Conservation (phyloP, 92 coral and sea anemone genomes). For the Metridium senile region DNA sequence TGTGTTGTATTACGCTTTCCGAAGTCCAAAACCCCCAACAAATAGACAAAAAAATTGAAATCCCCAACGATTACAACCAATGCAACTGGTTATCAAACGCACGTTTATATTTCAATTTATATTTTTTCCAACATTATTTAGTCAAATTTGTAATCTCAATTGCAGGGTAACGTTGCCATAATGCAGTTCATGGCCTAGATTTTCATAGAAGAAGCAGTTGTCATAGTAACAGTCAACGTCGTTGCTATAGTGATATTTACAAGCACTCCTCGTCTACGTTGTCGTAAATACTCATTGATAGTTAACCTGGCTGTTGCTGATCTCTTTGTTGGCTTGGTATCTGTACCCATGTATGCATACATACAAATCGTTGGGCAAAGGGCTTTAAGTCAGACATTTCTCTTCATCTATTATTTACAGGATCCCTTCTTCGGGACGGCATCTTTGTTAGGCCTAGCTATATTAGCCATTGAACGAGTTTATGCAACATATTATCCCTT, state of each 20-base stretch:
- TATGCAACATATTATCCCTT: too few relatives aligned
- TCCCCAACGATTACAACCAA: too few relatives aligned
- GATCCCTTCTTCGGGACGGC: background rate
- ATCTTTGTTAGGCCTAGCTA: background rate
- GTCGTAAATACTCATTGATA: background rate
- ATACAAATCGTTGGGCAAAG: background rate
- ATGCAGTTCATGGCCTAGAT: background rate
- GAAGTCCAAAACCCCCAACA: too few relatives aligned
- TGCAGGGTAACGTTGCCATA: background rate
- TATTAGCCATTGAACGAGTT: constrained; percentile 1
- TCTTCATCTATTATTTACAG: background rate
- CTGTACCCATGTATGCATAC: background rate
- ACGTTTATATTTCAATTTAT: too few relatives aligned
- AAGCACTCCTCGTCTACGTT: constrained; percentile 7
- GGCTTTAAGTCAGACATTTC: background rate
- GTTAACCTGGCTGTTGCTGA: background rate
- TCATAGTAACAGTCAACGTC: background rate
- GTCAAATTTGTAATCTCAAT: too few relatives aligned
- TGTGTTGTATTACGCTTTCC: too few relatives aligned
- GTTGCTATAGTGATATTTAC: constrained; percentile 2
- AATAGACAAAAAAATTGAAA: too few relatives aligned
- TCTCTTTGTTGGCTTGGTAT: background rate
- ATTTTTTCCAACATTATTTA: too few relatives aligned
- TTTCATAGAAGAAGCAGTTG: background rate
- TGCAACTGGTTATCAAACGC: too few relatives aligned